Conservation (phyloP, 2,888 invertebrate genomes). For the Boloria selene region DNA sequence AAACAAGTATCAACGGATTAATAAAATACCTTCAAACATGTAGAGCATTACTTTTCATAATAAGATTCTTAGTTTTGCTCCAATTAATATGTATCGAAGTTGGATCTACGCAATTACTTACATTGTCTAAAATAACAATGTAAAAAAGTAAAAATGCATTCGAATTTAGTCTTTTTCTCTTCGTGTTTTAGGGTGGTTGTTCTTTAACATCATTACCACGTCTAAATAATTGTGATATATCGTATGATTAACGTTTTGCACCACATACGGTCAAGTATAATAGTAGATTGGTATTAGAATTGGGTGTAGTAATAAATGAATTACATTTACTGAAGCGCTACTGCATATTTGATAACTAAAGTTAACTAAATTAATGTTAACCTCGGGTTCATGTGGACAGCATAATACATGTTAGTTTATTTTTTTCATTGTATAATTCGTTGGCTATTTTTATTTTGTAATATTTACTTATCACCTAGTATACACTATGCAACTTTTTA, state of each 20-base stretch:
- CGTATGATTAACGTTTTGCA: constrained; percentile 18
- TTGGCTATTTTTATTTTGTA: no score
- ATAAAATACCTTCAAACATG: constrained; percentile 31
- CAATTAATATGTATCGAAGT: constrained; percentile 35
- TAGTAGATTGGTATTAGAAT: constrained; percentile 9
- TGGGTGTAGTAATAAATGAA: constrained; percentile 19
- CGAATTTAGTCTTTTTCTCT: not conserved
- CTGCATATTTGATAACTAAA: no score
- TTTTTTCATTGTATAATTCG: no score
- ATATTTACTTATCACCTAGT: no score
- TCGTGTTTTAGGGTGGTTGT: not conserved
- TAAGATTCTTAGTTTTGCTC: constrained; percentile 42
- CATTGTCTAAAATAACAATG: constrained; percentile 25
- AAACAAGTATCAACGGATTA: constrained; percentile 26
- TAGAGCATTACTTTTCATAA: constrained; percentile 41
- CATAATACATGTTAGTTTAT: no score
- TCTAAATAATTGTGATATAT: not conserved
- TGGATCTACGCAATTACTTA: constrained; percentile 34
- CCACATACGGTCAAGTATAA: constrained; percentile 1
- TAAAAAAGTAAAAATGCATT: constrained; percentile 2
- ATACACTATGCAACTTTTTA: no score
- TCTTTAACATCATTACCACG: not conserved
- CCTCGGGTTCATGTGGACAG: no score
- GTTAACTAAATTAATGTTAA: no score
- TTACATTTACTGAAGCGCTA: constrained; percentile 7